Evolutionary conservation across 2,797 vertebrate genomes (phyloP).

Genomic region (Phrynocephalus vlangalii): DNA sequence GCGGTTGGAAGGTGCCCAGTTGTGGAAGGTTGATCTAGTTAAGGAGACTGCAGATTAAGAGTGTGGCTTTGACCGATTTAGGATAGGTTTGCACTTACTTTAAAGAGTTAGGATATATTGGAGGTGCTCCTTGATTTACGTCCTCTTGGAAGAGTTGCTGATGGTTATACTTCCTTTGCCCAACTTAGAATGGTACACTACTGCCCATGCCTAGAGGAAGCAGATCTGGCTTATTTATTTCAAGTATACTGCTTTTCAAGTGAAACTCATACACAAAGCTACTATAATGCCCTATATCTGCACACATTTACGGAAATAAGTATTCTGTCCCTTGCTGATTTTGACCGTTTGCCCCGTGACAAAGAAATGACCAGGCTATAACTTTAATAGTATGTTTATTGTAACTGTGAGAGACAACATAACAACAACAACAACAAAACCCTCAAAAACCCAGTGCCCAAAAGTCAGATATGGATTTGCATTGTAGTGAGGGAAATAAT

Average conservation of each 20-base stretch:
- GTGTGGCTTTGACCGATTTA: background rate
- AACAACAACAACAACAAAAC: too few relatives aligned
- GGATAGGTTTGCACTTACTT: too few relatives aligned
- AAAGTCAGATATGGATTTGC: too few relatives aligned
- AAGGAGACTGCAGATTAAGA: background rate
- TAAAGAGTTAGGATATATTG: background rate
- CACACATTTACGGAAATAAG: too few relatives aligned
- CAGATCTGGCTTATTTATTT: background rate
- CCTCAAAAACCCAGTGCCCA: too few relatives aligned
- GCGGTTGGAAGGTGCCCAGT: background rate
- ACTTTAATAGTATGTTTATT: too few relatives aligned
- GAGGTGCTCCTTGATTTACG: background rate
- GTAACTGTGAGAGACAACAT: too few relatives aligned
- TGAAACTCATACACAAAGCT: background rate
- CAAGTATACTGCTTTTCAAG: background rate
- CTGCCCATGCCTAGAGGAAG: background rate
- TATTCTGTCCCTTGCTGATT: too few relatives aligned
- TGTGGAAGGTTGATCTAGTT: background rate
- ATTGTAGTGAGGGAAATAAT: too few relatives aligned
- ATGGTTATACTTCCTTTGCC: background rate
- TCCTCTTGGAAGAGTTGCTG: background rate
- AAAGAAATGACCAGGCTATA: too few relatives aligned
- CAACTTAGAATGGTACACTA: background rate
- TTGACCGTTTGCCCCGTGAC: too few relatives aligned
- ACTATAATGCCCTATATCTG: too few relatives aligned